Evolutionary conservation across 2,888 invertebrate genomes (phyloP).

Genomic region (Dyspetes luteomarginatus): DNA sequence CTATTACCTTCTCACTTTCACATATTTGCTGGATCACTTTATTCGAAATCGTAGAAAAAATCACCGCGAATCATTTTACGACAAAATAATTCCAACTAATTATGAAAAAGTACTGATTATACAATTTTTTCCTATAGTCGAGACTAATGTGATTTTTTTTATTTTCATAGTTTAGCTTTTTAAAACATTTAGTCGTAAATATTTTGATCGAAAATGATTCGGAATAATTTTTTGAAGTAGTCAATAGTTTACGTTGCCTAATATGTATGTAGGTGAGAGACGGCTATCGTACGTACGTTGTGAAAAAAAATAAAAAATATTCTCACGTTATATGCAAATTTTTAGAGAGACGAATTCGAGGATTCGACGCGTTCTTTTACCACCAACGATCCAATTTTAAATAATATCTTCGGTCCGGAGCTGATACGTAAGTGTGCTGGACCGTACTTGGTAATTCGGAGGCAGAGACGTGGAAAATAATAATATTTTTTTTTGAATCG

Average conservation of each 20-base stretch:
- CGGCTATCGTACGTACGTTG: no score
- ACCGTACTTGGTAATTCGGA: conserved; percentile 13
- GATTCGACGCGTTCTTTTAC: not conserved
- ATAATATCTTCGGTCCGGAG: conserved; percentile 24
- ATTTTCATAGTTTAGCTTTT: no score
- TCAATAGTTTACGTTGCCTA: not conserved
- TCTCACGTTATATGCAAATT: not conserved
- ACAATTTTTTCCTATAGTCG: no score
- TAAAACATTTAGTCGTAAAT: not conserved
- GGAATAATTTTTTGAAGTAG: no score
- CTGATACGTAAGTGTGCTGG: conserved; percentile 38
- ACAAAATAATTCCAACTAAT: not conserved
- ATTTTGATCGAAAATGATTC: not conserved
- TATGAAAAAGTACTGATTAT: not conserved
- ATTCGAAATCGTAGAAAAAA: not conserved
- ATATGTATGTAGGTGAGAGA: no score
- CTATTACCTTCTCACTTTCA: no score
- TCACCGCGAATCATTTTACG: not conserved
- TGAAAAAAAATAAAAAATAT: no score
- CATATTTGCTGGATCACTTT: no score
- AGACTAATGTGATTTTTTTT: no score
- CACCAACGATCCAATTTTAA: not conserved
- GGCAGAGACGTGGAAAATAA: conserved; percentile 24
- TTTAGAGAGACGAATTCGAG: not conserved
- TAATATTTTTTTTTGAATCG: not conserved